Base-by-base conservation (phyloP, 2,888 invertebrate species). In the Tenthredo notha region DNA sequence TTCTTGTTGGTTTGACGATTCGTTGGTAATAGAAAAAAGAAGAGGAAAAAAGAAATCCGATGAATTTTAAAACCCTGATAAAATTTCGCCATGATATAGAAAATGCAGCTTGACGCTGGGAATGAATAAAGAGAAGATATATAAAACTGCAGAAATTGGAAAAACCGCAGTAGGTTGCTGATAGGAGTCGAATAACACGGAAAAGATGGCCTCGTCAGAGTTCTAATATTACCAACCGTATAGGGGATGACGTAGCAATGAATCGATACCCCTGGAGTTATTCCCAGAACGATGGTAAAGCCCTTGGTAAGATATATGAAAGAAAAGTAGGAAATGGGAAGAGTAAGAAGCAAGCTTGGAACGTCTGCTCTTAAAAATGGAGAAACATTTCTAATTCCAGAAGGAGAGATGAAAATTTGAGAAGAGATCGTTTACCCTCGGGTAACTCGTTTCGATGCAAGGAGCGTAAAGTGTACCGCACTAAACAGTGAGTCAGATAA, bases 171-270 rank as follows among this genome's bases (percentile, higher is more conserved):
- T 43, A n/a, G 40, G 72, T 43, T 74, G 67, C 15, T 33, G 29
- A 67, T 74, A n/a, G 72, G 37, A 74, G 21, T 40, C 40, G 43
- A 74, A 74, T n/a, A 74, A 29, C 33, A 33, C 2, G 67, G 67
- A 33, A 33, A 67, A 33, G 67, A 67, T 67, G 67, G 67, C 72
- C 43, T 74, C 43, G 72, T 74, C 72, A 74, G 43, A 40, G 43
- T 74, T 74, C 43, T 43, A 21, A 74, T 74, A 74, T 74, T 74
- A 43, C 40, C 43, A 1, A 43, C 72, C 40, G 43, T 40, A 25
- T 67, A 74, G n/a, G 21, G 43, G 25, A 74, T 40, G 72, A 74
- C 72, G 72, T 43, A 43, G 43, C 40, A 43, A n/a, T 40, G 72
- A 74, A 74, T 74, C 43, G 43, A 74, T 43, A 43, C 10, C 43